phyloP scores from a whole-genome alignment of 2,888 invertebrate species.

The Aphodius sticticus region DNA sequence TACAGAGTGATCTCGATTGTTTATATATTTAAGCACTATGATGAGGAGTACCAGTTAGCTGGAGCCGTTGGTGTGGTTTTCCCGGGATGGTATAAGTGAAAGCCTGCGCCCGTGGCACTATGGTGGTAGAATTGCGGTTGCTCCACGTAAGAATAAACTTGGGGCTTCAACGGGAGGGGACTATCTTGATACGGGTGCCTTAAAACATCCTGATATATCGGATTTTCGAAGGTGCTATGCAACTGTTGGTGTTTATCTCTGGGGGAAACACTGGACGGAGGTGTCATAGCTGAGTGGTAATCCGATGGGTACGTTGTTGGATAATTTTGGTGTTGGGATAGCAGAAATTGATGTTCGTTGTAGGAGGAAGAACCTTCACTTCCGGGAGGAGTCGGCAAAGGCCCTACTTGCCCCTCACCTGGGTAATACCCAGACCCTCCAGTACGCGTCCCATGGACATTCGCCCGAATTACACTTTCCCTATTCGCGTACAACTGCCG shows the following conservation, averaged over 20 bases:
- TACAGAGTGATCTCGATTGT: conserved; percentile 28
- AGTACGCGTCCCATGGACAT: conserved; percentile 66
- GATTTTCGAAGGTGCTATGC: conserved; percentile 61
- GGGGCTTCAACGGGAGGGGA: conserved; percentile 86
- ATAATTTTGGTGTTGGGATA: conserved; percentile 67
- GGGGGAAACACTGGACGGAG: conserved; percentile 96
- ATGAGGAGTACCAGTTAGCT: conserved; percentile 60
- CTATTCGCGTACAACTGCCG: conserved; percentile 92
- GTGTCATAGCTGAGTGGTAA: conserved; percentile 91
- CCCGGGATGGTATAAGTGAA: conserved; percentile 86
- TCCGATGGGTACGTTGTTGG: conserved; percentile 72
- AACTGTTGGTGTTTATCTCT: conserved; percentile 79
- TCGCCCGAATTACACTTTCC: conserved; percentile 94
- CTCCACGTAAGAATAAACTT: conserved; percentile 82
- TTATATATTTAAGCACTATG: conserved; percentile 54
- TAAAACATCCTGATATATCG: conserved; percentile 64
- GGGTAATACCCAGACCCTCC: conserved; percentile 59
- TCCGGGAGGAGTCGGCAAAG: conserved; percentile 89
- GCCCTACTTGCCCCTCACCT: conserved; percentile 71
- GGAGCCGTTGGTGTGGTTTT: conserved; percentile 64
- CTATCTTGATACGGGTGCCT: conserved; percentile 70
- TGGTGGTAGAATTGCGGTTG: conserved; percentile 89
- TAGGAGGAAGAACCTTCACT: conserved; percentile 82
- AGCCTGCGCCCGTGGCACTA: conserved; percentile 66
- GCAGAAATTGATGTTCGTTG: conserved; percentile 64